Evolutionary conservation across 2,113 vertebrate genomes (phyloP).

Genomic region (Melierax canorus): DNA sequence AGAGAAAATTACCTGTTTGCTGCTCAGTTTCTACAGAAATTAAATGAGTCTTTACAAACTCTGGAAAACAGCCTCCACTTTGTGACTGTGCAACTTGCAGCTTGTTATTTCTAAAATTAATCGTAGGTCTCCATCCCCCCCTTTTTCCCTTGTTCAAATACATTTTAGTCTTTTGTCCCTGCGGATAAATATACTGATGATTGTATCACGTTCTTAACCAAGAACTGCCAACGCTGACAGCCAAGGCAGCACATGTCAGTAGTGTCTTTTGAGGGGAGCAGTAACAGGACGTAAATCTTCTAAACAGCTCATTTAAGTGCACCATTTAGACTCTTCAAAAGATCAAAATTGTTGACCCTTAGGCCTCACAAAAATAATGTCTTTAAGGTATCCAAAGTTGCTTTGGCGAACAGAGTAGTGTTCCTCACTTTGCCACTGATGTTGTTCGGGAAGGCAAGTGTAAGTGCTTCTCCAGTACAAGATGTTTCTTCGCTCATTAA

Average conservation of each 20-base stretch:
- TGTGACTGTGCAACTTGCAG: conserved; percentile 34
- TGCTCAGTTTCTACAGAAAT: conserved; percentile 58
- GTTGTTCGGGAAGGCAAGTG: neutral
- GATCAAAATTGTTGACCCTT: neutral
- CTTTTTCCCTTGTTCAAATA: neutral
- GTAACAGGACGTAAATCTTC: neutral
- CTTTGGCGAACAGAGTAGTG: neutral
- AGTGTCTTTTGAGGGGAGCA: neutral
- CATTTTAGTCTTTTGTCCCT: conserved; percentile 4
- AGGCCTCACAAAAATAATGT: accelerated
- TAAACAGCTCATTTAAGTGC: accelerated
- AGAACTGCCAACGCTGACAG: neutral
- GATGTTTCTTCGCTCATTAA: neutral
- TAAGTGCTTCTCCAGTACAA: neutral
- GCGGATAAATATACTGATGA: neutral
- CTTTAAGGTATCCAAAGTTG: neutral
- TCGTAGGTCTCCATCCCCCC: neutral
- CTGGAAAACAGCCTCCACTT: conserved; percentile 26
- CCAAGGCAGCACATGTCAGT: neutral
- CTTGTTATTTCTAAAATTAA: conserved; percentile 34
- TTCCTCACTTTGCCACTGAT: neutral
- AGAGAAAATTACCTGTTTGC: conserved; percentile 59
- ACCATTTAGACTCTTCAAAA: neutral
- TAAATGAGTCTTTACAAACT: conserved; percentile 45
- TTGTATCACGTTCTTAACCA: neutral